A percentile compares a stretch with the other conserved stretches of the same genome.
phyloP scores from a whole-genome alignment of 2,888 invertebrate genomes.

The Amphipoea oculea region DNA sequence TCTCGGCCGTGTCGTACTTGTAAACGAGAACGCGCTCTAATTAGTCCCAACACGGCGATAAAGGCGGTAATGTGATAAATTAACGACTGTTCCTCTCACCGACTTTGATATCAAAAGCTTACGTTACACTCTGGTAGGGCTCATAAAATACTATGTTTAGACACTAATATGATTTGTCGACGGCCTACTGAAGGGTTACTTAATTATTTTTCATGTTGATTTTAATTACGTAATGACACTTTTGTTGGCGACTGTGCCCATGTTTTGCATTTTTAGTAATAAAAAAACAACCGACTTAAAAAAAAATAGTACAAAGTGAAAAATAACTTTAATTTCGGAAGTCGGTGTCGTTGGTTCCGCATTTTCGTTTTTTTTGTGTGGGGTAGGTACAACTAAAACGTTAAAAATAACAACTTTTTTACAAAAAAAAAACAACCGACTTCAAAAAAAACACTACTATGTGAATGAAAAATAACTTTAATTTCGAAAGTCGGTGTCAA shows the following conservation, averaged over 20 bases:
- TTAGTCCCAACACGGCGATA: conserved; percentile 70
- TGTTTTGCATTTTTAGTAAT: conserved; percentile 19
- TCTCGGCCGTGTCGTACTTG: conserved; percentile 56
- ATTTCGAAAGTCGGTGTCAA: no score
- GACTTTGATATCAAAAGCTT: conserved; percentile 71
- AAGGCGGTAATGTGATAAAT: conserved; percentile 71
- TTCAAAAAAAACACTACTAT: no score
- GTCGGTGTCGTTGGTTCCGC: no score
- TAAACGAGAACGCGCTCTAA: conserved; percentile 66
- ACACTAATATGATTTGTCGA: conserved; percentile 61
- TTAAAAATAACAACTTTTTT: no score
- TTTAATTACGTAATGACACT: conserved; percentile 36
- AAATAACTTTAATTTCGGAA: no score
- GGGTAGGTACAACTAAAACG: no score
- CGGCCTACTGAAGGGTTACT: conserved; percentile 50
- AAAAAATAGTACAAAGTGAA: no score
- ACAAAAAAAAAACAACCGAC: no score
- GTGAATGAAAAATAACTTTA: no score
- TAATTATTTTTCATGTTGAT: conserved; percentile 56
- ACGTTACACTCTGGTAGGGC: conserved; percentile 59
- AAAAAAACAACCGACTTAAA: neutral
- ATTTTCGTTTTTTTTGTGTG: no score
- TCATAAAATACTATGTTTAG: conserved; percentile 70
- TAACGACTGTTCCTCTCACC: conserved; percentile 65
- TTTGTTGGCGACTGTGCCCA: conserved; percentile 29